A percentile compares a stretch with the other conserved stretches of the same genome.
These are phyloP conservation scores for Ectropis crepuscularia DNA, from an alignment of 2,888 invertebrate genomes.

Conservation along the genomic window DNA sequence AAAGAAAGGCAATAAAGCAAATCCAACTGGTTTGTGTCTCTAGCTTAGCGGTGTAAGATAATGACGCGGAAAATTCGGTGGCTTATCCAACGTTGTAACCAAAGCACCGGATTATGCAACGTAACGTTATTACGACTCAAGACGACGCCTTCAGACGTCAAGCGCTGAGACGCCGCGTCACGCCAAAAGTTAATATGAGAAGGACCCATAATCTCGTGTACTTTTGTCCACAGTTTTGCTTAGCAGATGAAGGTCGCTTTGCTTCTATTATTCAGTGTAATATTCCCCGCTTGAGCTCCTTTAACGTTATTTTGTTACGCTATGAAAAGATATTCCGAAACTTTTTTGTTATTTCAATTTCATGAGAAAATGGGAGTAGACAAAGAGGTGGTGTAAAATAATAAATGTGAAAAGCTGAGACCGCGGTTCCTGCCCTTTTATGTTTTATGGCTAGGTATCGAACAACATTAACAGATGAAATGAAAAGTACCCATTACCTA, in stretches of 20 bases:
- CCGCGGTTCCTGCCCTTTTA: too few relatives aligned
- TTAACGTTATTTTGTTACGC: constrained; percentile 14
- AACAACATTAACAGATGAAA: too few relatives aligned
- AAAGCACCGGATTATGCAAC: constrained; percentile 65
- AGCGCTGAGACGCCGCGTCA: constrained; percentile 36
- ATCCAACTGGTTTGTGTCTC: constrained; percentile 52
- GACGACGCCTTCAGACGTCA: constrained; percentile 34
- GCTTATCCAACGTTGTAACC: constrained; percentile 53
- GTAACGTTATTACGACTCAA: constrained; percentile 53
- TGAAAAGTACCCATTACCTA: too few relatives aligned
- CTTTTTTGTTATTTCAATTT: constrained; percentile 13
- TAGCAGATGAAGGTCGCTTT: constrained; percentile 21
- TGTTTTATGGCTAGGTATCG: too few relatives aligned
- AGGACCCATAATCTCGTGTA: constrained; percentile 21
- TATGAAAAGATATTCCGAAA: constrained; percentile 7
- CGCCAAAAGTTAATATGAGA: constrained; percentile 35
- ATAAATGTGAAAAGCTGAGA: neutral
- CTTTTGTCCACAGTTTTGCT: constrained; percentile 24
- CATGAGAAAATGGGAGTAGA: neutral
- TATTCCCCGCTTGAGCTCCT: constrained; percentile 17
- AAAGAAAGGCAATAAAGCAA: constrained; percentile 57
- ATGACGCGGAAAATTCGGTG: constrained; percentile 72
- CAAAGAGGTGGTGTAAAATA: neutral
- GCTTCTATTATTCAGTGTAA: constrained; percentile 27
- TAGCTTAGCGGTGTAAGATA: constrained; percentile 55